Evolutionary conservation across 2,888 invertebrate species (phyloP), one percentile per base, ranked within the genome.

Genomic region (Polia nebulosa): DNA sequence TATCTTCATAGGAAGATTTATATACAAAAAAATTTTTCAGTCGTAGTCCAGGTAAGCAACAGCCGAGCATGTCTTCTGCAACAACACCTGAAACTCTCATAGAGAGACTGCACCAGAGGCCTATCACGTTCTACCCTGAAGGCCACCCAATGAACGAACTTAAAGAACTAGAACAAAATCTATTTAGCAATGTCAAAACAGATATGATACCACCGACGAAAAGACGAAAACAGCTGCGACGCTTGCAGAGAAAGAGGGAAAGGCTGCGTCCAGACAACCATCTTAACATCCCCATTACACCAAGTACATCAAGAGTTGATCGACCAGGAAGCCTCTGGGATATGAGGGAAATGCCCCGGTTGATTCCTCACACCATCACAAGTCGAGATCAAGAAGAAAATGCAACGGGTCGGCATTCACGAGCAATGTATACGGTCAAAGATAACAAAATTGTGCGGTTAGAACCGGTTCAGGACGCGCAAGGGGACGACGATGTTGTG

Each of bases 101-200:
- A 13, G 83, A 87, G 25, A 85, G 80, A 64, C 66, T 84, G 9
- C 85, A 88, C 9, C 87, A 88, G 49, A 85, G 82, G 60, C 80
- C 83, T 63, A 79, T 85, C 61, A 91, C 83, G 59, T 89, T 89
- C 47, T 94, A 93, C 63, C 93, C 94, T 0, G 89, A 92, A 39
- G 93, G 92, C 6, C 96, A 96, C 79, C 96, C 96, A 17, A 96
- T 96, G 88, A 94, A 96, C 83, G 88, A 94, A 49, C 84, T 97
- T 5, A 93, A 95, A 80, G 89, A 95, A 58, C 82, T 97, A 22
- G 96, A 96, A 83, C 84, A 94, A 56, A 90, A 93, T 51, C 75
- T 96, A 57, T 96, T 96, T 82, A 91, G 93, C 1, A 93, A 96
- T 78, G 85, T 96, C n/a, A 89, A 90, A 72, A 84, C 88, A 52